Conservation (phyloP, 2,888 invertebrate species). For the Dicranocentrus wangi region DNA sequence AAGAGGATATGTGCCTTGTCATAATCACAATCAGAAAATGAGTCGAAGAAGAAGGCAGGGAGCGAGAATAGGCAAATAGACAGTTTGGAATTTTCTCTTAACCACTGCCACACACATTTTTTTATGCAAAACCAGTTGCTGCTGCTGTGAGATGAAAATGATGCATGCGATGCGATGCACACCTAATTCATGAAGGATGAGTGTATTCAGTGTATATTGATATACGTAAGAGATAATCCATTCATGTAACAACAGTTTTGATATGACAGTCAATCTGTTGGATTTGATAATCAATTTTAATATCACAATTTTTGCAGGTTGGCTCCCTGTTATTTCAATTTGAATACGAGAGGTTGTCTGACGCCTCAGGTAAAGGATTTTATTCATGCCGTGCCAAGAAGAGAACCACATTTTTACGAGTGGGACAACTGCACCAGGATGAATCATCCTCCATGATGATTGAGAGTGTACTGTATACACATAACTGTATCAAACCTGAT, state of each 20-base stretch:
- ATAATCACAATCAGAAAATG: not conserved
- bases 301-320: not conserved
- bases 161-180: not conserved
- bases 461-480: not conserved
- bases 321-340: conserved; percentile 18
- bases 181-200: not conserved
- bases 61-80: conserved; percentile 10
- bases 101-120: conserved; percentile 1
- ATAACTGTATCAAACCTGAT: not conserved
- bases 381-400: not conserved
- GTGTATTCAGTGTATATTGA: not conserved
- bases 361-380: conserved; percentile 7
- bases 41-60: not conserved
- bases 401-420: not conserved
- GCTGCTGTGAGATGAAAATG: not conserved
- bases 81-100: not conserved
- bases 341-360: conserved; percentile 30
- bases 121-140: conserved; percentile 15
- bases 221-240: not conserved
- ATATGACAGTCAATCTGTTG: conserved; percentile 27
- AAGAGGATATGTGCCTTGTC: conserved; percentile 5
- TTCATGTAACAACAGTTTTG: conserved; percentile 20
- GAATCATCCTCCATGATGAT: conserved; percentile 13
- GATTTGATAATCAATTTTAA: conserved; percentile 25
- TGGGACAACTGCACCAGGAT: not conserved